Evolutionary conservation across 2,888 invertebrate genomes (phyloP).

Genomic region (Apamea anceps): DNA sequence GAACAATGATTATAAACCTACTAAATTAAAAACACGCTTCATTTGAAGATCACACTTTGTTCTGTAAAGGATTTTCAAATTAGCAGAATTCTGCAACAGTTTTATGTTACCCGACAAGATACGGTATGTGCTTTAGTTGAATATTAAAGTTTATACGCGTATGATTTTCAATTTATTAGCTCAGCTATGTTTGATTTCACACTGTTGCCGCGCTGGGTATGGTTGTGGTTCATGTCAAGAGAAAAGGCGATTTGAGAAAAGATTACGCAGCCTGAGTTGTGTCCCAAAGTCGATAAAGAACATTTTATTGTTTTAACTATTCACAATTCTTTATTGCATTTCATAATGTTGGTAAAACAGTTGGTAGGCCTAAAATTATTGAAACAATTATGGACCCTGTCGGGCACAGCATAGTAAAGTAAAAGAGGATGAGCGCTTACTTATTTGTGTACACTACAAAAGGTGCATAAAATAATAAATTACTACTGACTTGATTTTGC

Average conservation of each 20-base stretch:
- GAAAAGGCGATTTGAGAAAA: constrained; percentile 18
- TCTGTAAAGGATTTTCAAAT: constrained; percentile 2
- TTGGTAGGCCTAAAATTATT: too few species aligned
- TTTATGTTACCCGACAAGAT: constrained; percentile 50
- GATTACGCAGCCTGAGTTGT: neutral
- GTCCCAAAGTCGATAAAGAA: neutral
- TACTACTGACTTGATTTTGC: neutral
- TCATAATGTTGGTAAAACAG: too few species aligned
- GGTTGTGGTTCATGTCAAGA: constrained; percentile 53
- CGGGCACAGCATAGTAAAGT: too few species aligned
- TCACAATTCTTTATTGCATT: too few species aligned
- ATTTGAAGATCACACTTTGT: neutral
- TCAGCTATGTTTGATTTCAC: constrained; percentile 75
- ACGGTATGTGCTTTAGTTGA: constrained; percentile 38
- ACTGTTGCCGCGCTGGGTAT: constrained; percentile 69
- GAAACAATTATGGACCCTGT: too few species aligned
- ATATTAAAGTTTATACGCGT: constrained; percentile 54
- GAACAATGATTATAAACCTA: constrained; percentile 31
- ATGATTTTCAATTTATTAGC: constrained; percentile 76
- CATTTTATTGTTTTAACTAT: neutral
- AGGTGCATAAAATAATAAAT: too few species aligned
- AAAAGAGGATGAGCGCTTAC: too few species aligned
- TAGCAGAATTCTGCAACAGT: constrained; percentile 12
- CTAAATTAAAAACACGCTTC: constrained; percentile 1
- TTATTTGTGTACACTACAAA: too few species aligned